phyloP scores from a whole-genome alignment of 2,888 invertebrate species.

The Drosophila anomalata region DNA sequence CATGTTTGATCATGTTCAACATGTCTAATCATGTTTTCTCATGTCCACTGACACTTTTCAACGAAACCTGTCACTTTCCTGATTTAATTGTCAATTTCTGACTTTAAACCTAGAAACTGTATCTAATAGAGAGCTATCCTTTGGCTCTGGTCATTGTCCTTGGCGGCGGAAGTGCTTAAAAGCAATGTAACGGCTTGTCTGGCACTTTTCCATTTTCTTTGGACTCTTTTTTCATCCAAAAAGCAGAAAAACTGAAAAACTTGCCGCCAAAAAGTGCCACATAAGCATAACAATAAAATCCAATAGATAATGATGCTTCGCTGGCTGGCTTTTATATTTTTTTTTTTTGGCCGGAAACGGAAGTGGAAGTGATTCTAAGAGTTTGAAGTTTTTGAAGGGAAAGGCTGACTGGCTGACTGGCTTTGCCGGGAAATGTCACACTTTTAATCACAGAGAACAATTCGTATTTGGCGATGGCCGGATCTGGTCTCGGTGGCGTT shows the following conservation, averaged over 20 bases:
- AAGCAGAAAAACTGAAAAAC: neutral
- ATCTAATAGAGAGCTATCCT: neutral
- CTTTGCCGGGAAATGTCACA: constrained; percentile 20
- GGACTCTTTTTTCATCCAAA: too few species aligned
- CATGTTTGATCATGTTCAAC: too few species aligned
- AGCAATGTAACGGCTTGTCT: constrained; percentile 39
- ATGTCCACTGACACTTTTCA: too few species aligned
- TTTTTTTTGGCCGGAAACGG: constrained; percentile 9
- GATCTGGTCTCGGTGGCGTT: constrained; percentile 49
- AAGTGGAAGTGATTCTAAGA: neutral
- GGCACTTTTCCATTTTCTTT: constrained; percentile 31
- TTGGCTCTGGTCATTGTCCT: constrained; percentile 1
- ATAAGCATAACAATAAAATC: constrained; percentile 51
- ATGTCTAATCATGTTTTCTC: too few species aligned
- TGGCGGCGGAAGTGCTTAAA: constrained; percentile 35
- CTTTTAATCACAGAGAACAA: constrained; percentile 51
- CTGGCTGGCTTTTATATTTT: neutral
- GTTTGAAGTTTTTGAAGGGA: neutral
- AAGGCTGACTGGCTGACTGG: too few species aligned
- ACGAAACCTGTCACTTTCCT: too few species aligned
- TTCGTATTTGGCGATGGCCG: constrained; percentile 32
- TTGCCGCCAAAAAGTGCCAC: constrained; percentile 31
- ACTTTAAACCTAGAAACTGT: neutral
- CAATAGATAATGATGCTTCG: constrained; percentile 27
- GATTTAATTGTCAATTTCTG: too few species aligned